Percentiles rank a stretch among this genome's conserved stretches.
These are phyloP conservation scores for Tiphia femorata DNA, from an alignment of 2,888 invertebrate species.

Conservation along the genomic window DNA sequence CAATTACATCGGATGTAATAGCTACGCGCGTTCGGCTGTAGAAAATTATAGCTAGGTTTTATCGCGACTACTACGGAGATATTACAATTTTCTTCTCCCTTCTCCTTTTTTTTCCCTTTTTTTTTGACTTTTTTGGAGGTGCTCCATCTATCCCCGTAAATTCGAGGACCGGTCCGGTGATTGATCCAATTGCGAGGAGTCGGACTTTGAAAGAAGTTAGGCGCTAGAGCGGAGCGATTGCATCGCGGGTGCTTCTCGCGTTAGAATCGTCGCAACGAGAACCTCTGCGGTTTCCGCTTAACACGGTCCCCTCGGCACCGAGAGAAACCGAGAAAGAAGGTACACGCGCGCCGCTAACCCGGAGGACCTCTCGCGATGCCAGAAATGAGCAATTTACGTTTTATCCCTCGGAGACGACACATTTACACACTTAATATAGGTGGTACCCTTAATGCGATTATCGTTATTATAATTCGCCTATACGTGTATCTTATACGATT, in stretches of 20 bases:
- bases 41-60: conserved; percentile 32
- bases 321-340: not conserved
- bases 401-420: conserved; percentile 32
- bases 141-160: too few species aligned
- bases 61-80: too few species aligned
- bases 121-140: too few species aligned
- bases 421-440: conserved; percentile 54
- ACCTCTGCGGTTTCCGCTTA: not conserved
- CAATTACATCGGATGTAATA: conserved; percentile 30
- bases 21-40: conserved; percentile 20
- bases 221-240: too few species aligned
- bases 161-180: too few species aligned
- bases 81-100: not conserved
- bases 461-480: conserved; percentile 48
- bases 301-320: not conserved
- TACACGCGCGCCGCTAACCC: not conserved
- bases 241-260: not conserved
- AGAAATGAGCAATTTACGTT: conserved; percentile 36
- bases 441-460: conserved; percentile 49
- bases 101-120: not conserved
- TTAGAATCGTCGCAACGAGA: not conserved
- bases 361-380: conserved; percentile 21
- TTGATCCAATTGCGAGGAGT: too few species aligned
- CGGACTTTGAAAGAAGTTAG: too few species aligned
- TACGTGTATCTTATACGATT: conserved; percentile 34